Conservation (phyloP, 2,888 invertebrate genomes). For the Cataglyphis albicans region DNA sequence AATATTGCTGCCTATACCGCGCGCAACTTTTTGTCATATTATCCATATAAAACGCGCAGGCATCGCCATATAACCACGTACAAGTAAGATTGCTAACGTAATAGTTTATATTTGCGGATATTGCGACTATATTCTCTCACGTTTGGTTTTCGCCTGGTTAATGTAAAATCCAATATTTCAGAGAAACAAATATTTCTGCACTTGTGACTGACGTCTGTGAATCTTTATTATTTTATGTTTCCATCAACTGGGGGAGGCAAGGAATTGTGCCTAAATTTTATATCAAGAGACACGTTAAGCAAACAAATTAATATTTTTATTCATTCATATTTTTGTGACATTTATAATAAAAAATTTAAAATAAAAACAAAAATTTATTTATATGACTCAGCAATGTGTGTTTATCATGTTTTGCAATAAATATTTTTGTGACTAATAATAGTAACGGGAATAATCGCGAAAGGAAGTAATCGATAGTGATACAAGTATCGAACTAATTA, state of each 20-base stretch:
- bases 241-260: not conserved
- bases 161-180: not conserved
- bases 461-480: not conserved
- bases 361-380: not conserved
- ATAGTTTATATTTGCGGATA: conserved; percentile 25
- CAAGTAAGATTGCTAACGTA: conserved; percentile 16
- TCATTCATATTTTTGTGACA: not conserved
- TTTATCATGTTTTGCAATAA: not conserved
- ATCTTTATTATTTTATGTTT: not conserved
- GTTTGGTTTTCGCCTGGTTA: conserved; percentile 3
- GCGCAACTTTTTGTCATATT: conserved; percentile 27
- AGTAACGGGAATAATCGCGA: not conserved
- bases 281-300: not conserved
- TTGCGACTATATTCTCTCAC: not conserved
- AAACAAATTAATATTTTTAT: not conserved
- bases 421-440: not conserved
- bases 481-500: conserved; percentile 1
- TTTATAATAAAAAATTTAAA: not conserved
- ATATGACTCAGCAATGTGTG: not conserved
- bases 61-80: not conserved
- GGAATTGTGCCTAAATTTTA: not conserved
- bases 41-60: conserved; percentile 6
- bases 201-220: not conserved
- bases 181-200: not conserved
- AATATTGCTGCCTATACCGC: conserved; percentile 52